Evolutionary conservation across 2,888 invertebrate species (phyloP).

Genomic region (Sceliomorpha sp.): DNA sequence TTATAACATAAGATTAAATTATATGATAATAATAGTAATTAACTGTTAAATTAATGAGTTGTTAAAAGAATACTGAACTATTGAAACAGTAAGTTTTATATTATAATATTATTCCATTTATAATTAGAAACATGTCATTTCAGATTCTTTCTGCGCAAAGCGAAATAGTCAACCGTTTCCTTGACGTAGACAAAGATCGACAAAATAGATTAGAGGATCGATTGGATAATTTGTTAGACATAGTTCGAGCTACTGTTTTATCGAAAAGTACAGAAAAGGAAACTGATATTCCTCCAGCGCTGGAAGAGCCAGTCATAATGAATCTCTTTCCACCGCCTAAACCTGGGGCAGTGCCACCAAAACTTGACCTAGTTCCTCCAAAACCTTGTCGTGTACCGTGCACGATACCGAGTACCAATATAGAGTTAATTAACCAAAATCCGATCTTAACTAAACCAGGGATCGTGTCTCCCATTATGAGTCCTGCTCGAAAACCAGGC

Average conservation of each 20-base stretch:
- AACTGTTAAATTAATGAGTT: no score
- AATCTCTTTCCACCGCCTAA: conserved; percentile 72
- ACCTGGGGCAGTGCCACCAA: conserved; percentile 74
- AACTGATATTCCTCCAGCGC: conserved; percentile 37
- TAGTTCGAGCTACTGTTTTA: conserved; percentile 72
- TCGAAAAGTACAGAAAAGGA: conserved; percentile 69
- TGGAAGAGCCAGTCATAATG: conserved; percentile 63
- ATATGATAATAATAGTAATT: no score
- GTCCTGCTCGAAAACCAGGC: conserved; percentile 67
- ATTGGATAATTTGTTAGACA: conserved; percentile 74
- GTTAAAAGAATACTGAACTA: no score
- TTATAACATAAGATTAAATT: conserved; percentile 2
- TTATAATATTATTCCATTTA: no score
- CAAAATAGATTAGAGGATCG: conserved; percentile 76
- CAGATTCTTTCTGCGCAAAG: conserved; percentile 76
- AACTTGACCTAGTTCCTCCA: conserved; percentile 76
- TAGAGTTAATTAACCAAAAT: conserved; percentile 71
- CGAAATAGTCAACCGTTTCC: conserved; percentile 74
- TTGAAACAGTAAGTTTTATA: no score
- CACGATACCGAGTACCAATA: conserved; percentile 64
- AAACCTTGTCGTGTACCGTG: conserved; percentile 77
- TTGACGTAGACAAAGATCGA: conserved; percentile 75
- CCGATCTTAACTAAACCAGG: conserved; percentile 70
- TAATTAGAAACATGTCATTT: conserved; percentile 17
- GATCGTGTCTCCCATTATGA: conserved; percentile 69